Evolutionary conservation across 2,888 invertebrate species (phyloP).

Genomic region (Microctonus brassicae): DNA sequence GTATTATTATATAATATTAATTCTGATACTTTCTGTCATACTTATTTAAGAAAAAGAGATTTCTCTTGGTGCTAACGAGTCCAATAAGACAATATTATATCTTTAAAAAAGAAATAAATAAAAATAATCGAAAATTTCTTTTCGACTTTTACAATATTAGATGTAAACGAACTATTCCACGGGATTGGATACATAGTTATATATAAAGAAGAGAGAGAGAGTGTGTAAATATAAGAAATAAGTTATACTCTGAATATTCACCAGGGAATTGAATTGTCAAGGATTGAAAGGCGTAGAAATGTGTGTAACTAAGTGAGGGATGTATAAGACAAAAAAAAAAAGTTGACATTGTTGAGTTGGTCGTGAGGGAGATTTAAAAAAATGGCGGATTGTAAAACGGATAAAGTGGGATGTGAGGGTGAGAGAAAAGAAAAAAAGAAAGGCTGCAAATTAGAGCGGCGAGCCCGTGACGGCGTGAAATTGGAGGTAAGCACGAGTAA

Average conservation of each 20-base stretch:
- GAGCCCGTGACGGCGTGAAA: constrained; percentile 53
- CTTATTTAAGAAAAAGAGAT: neutral
- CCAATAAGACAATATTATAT: neutral
- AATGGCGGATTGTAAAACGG: constrained; percentile 4
- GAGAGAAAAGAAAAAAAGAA: constrained; percentile 34
- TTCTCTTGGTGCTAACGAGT: constrained; percentile 16
- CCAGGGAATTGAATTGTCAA: neutral
- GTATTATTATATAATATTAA: neutral
- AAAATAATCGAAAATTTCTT: neutral
- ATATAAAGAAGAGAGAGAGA: neutral
- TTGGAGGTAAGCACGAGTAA: constrained; percentile 42
- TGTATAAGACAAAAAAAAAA: neutral
- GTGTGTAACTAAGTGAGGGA: neutral
- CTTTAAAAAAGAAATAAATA: neutral
- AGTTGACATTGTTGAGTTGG: neutral
- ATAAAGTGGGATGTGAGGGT: neutral
- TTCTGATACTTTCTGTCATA: no score
- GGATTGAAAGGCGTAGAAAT: neutral
- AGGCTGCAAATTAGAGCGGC: constrained; percentile 49
- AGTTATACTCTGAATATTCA: neutral
- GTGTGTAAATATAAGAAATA: neutral
- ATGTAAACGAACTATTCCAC: neutral
- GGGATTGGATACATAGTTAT: neutral
- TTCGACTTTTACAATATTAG: neutral
- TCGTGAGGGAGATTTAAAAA: neutral